A percentile compares a stretch with the other conserved stretches of the same genome.
Conservation (phyloP, 1,140 invertebrate species). For the Ylistrum balloti region DNA sequence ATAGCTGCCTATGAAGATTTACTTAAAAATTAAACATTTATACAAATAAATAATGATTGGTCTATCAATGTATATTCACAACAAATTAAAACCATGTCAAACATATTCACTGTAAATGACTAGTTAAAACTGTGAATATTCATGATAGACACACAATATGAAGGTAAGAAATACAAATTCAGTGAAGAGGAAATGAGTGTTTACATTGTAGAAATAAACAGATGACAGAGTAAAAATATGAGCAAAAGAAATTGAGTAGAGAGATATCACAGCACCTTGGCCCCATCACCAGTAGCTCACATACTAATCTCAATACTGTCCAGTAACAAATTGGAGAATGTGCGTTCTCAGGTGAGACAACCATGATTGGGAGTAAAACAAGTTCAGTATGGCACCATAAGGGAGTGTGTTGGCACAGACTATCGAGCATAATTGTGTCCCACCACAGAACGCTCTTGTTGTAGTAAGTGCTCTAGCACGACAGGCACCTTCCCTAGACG, state of each 20-base stretch:
- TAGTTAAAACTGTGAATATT: slow-evolving; percentile 40
- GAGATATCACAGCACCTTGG: slow-evolving; percentile 31
- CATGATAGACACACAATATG: background rate
- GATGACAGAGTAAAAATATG: background rate
- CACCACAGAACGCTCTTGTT: slow-evolving; percentile 44
- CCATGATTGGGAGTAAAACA: background rate
- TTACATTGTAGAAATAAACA: background rate
- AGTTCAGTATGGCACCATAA: slow-evolving; percentile 17
- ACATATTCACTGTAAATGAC: slow-evolving; percentile 7
- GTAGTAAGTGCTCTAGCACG: slow-evolving; percentile 73
- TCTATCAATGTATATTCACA: slow-evolving; percentile 3
- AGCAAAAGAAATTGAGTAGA: background rate
- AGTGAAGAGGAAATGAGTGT: background rate
- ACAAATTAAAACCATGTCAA: background rate
- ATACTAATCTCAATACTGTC: background rate
- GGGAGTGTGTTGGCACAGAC: background rate
- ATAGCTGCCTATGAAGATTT: slow-evolving; percentile 21
- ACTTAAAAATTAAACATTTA: slow-evolving; percentile 2
- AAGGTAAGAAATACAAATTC: background rate
- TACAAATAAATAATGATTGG: background rate
- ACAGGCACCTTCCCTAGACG: slow-evolving; percentile 76
- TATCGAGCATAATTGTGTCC: background rate
- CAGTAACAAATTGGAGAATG: background rate
- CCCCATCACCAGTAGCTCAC: background rate
- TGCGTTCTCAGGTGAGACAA: background rate